Conservation (phyloP, 2,888 invertebrate genomes). For the Idaea dimidiata region DNA sequence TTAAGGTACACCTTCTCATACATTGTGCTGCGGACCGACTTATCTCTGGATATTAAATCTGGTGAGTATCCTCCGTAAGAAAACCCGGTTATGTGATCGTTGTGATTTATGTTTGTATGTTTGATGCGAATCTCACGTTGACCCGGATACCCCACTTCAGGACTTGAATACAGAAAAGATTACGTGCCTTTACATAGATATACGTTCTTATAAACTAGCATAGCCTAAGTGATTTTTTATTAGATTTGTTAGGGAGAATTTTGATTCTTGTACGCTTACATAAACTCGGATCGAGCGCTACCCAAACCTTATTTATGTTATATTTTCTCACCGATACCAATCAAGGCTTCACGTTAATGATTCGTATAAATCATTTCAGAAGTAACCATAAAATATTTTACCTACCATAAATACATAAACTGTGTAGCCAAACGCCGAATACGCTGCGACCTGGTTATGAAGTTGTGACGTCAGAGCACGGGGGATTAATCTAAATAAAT, state of each 20-base stretch:
- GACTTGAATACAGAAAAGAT: constrained; percentile 1
- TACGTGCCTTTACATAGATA: not conserved
- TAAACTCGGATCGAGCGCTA: not conserved
- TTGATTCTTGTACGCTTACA: not conserved
- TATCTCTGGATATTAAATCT: not conserved
- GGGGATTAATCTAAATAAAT: not conserved
- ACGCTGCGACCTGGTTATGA: not conserved
- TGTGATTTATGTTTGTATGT: not conserved
- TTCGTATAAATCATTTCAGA: not conserved
- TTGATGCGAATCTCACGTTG: not conserved
- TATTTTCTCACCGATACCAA: not conserved
- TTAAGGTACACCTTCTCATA: not conserved
- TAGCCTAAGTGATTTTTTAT: not conserved
- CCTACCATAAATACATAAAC: not conserved
- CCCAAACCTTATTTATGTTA: not conserved
- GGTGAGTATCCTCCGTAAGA: not conserved
- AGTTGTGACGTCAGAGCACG: not conserved
- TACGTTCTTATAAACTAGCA: not conserved
- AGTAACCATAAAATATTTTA: not conserved
- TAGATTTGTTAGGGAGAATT: not conserved
- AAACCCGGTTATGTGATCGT: not conserved
- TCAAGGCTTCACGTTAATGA: not conserved
- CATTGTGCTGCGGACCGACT: not conserved
- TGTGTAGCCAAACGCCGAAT: not conserved
- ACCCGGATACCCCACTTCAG: not conserved